These are phyloP conservation scores for Cebidichthys violaceus DNA, from an alignment of 2,113 vertebrate species.

Conservation along the genomic window DNA sequence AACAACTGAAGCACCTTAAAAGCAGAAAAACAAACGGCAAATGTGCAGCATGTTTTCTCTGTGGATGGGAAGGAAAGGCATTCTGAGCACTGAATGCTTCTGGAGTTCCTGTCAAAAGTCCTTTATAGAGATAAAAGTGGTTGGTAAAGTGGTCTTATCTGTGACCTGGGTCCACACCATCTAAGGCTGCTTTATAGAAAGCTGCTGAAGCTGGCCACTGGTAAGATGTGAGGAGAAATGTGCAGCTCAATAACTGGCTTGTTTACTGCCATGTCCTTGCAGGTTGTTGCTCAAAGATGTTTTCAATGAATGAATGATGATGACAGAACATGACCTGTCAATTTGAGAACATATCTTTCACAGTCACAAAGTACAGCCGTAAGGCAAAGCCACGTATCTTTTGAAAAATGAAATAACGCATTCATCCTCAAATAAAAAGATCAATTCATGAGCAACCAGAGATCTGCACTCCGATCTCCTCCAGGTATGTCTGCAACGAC, in stretches of 20 bases:
- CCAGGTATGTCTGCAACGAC: no score
- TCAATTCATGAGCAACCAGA: background rate
- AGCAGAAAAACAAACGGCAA: constrained; percentile 38
- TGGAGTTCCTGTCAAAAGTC: constrained; percentile 58
- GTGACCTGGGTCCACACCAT: constrained; percentile 58
- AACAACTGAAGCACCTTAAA: constrained; percentile 37
- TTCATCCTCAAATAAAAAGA: background rate
- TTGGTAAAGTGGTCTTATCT: constrained; percentile 62
- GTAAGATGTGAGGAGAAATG: constrained; percentile 23
- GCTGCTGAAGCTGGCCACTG: constrained; percentile 31
- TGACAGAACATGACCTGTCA: background rate
- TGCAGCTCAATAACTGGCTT: constrained; percentile 26
- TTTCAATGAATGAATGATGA: constrained; percentile 20
- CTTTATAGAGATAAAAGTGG: constrained; percentile 69
- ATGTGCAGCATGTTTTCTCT: constrained; percentile 33
- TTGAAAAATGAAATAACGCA: background rate
- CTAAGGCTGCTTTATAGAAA: constrained; percentile 41
- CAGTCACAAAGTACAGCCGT: constrained; percentile 11
- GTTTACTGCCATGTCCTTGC: constrained; percentile 23
- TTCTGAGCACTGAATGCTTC: constrained; percentile 17
- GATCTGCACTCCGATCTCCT: no score
- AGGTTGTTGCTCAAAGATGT: constrained; percentile 20
- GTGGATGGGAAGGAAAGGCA: constrained; percentile 24
- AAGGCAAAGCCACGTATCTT: background rate
- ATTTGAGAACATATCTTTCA: constrained; percentile 16